Conservation (phyloP, 1,140 invertebrate species). For the Nilaparvata lugens region DNA sequence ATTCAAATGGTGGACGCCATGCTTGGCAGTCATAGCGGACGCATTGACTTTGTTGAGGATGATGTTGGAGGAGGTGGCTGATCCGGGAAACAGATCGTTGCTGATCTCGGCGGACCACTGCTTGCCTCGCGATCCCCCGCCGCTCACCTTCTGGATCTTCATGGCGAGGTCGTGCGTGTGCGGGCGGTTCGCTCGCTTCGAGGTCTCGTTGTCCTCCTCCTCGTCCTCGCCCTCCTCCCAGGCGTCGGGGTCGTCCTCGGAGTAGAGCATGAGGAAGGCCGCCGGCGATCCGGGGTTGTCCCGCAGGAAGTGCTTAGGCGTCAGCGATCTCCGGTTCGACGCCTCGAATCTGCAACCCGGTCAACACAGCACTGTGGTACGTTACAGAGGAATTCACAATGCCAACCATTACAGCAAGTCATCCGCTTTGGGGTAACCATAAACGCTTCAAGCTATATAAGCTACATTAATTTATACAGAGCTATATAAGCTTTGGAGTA, state of each 20-base stretch:
- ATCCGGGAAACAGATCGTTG: neutral
- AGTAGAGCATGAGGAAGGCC: conserved; percentile 35
- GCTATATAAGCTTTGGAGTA: too few species aligned
- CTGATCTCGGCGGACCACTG: neutral
- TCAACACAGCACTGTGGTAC: too few species aligned
- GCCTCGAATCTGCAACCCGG: conserved; percentile 18
- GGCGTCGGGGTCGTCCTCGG: conserved; percentile 26
- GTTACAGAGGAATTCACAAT: too few species aligned
- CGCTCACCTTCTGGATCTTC: conserved; percentile 11
- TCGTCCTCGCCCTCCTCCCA: conserved; percentile 5
- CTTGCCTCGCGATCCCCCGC: neutral
- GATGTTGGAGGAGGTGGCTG: neutral
- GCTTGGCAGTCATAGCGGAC: too few species aligned
- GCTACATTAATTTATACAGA: too few species aligned
- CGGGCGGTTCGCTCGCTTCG: conserved; percentile 20
- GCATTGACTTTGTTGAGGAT: too few species aligned
- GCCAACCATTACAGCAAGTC: too few species aligned
- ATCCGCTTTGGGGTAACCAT: too few species aligned
- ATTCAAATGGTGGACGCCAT: too few species aligned
- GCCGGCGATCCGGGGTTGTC: conserved; percentile 20
- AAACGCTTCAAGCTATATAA: too few species aligned
- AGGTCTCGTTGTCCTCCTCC: conserved; percentile 8
- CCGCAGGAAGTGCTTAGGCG: conserved; percentile 17
- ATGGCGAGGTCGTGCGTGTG: conserved; percentile 19
- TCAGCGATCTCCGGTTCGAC: conserved; percentile 11